Evolutionary conservation across 1,140 invertebrate species (phyloP), one percentile per base, ranked within the genome.

Genomic region (Piezodorus guildinii): DNA sequence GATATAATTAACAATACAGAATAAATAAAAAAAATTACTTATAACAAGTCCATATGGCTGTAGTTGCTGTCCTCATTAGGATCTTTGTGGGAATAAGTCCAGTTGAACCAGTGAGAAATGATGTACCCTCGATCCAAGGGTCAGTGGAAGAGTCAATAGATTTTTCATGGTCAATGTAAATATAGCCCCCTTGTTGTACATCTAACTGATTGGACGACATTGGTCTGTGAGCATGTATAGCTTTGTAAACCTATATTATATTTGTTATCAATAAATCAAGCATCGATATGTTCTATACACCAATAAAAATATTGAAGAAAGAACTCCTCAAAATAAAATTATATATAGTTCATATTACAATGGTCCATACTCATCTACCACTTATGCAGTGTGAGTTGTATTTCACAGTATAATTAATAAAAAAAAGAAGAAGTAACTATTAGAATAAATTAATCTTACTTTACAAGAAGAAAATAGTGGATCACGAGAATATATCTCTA

Each of bases 41-140:
- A 71, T 94, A 91, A 34, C 93, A 72, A 5, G 90, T 93, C 91
- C 91, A 94, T 1, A 90, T 86, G 76, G 92, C 90, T 2, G 89
- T 91, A 71, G 94, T 90, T 0, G 89, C 85, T 0, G 88, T 88
- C 44, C 86, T 79, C 72, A 85, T 83, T 0, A 90, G 90, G 67
- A 90, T 91, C 70, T 87, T 86, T 52, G 84, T 81, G 0, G 91
- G 91, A 67, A 94, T 77, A 70, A 83, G 84, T 0, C 91, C 91
- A 17, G 81, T 80, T 66, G 71, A 74, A 34, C 77, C 91, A 12
- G 90, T 93, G 19, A 91, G 75, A 90, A 90, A 94, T 0, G 90
- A 93, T 25, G 84, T 86, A 23, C 90, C 91, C 71, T 87, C 83
- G 1, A 88, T 87, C 91, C 91, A 94, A 43, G 88, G 88, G 76